phyloP scores from a whole-genome alignment of 2,113 vertebrate genomes.

The Labeo rohita region DNA sequence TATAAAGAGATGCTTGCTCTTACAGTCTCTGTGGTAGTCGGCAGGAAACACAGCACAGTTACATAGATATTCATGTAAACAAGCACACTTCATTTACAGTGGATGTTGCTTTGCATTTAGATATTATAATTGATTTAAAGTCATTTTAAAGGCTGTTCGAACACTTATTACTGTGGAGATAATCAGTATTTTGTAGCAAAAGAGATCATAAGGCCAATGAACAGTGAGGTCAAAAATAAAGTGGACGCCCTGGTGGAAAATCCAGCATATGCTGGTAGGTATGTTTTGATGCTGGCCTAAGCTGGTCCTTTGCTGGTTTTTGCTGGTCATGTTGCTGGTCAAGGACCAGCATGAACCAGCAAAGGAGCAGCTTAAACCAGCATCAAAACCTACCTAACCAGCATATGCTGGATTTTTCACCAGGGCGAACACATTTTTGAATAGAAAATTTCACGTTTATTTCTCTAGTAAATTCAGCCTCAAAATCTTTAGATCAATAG shows the following conservation, averaged over 20 bases:
- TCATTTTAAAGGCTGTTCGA: neutral
- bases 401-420: too few species aligned
- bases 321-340: too few species aligned
- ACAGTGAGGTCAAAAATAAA: neutral
- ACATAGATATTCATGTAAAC: neutral
- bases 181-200: neutral
- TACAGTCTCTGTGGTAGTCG: neutral
- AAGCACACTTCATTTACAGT: neutral
- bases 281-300: too few species aligned
- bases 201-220: neutral
- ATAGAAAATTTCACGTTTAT: neutral
- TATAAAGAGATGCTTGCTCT: neutral
- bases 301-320: too few species aligned
- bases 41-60: neutral
- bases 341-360: too few species aligned
- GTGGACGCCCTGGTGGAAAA: too few species aligned
- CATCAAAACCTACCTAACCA: too few species aligned
- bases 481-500: neutral
- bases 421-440: too few species aligned
- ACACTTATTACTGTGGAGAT: neutral
- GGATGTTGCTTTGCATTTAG: neutral
- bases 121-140: neutral
- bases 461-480: neutral
- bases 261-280: too few species aligned
- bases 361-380: too few species aligned